A percentile compares a stretch with the other conserved stretches of the same genome.
Conservation (phyloP, 2,113 vertebrate genomes). For the Apodemus sylvaticus region DNA sequence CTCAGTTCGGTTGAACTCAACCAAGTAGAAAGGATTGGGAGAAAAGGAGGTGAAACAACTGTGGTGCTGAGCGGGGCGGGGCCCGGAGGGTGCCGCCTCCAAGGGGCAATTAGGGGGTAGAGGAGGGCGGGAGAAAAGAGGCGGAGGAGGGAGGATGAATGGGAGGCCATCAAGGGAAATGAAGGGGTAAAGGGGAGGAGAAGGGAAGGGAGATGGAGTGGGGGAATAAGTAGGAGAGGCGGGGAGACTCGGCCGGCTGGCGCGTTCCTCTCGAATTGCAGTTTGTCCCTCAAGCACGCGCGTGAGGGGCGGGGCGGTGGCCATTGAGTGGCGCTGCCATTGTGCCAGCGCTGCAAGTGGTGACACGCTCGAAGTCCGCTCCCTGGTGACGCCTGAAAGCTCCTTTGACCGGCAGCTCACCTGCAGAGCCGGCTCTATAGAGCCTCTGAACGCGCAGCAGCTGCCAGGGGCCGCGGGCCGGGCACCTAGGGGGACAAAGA, state of each 20-base stretch:
- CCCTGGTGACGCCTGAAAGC: conserved; percentile 91
- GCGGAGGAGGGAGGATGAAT: background rate
- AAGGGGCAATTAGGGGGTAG: background rate
- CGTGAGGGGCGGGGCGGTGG: conserved; percentile 30
- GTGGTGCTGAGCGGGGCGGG: background rate
- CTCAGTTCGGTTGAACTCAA: background rate
- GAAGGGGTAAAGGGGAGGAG: background rate
- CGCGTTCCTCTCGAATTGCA: background rate
- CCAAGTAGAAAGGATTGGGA: background rate
- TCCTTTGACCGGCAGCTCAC: conserved; percentile 91
- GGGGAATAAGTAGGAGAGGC: background rate
- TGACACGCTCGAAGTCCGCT: conserved; percentile 86
- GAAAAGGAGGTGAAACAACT: background rate
- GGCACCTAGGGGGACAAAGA: conserved; percentile 90
- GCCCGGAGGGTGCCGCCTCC: background rate
- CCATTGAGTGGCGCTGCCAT: conserved; percentile 54
- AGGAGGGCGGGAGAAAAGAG: background rate
- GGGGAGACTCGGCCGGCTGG: background rate
- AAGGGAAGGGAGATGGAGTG: accelerated
- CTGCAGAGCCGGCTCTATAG: conserved; percentile 90
- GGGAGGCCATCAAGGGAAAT: background rate
- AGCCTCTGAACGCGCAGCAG: conserved; percentile 89
- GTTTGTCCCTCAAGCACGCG: background rate
- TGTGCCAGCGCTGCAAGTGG: conserved; percentile 85
- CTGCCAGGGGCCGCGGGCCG: conserved; percentile 91